phyloP scores from a whole-genome alignment of 2,113 vertebrate species.

The Monarcha castaneiventris region DNA sequence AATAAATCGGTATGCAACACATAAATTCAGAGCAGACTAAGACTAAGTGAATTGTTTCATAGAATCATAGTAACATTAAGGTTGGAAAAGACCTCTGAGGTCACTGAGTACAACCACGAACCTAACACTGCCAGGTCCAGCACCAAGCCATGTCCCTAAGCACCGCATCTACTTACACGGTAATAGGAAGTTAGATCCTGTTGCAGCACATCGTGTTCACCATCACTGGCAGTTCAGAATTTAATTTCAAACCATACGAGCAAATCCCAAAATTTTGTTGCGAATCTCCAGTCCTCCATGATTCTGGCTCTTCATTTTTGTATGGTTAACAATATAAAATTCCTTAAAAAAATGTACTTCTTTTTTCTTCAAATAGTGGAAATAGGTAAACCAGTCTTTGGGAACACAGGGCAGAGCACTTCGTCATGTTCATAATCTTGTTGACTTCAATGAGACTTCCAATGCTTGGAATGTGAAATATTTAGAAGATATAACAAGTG shows the following conservation, averaged over 20 bases:
- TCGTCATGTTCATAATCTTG: not conserved
- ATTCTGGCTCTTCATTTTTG: not conserved
- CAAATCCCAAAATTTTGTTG: not conserved
- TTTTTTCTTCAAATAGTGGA: not conserved
- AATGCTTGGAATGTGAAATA: not conserved
- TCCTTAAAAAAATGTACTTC: not conserved
- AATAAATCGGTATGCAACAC: not conserved
- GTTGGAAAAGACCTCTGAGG: not conserved
- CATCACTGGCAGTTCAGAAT: not conserved
- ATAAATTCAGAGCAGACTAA: not conserved
- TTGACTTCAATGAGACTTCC: not conserved
- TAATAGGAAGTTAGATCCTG: not conserved
- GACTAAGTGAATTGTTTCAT: not conserved
- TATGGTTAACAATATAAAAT: not conserved
- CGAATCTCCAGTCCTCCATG: not conserved
- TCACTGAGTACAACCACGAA: not conserved
- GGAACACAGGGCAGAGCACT: not conserved
- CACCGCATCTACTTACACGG: not conserved
- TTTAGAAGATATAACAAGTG: not conserved
- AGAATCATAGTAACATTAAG: not conserved
- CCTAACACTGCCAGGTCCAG: not conserved
- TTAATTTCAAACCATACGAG: not conserved
- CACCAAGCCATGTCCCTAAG: not conserved
- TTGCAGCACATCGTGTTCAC: not conserved
- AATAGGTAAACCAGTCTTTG: not conserved